Conservation (phyloP, 2,113 vertebrate species). For the Himantopus leucocephalus region DNA sequence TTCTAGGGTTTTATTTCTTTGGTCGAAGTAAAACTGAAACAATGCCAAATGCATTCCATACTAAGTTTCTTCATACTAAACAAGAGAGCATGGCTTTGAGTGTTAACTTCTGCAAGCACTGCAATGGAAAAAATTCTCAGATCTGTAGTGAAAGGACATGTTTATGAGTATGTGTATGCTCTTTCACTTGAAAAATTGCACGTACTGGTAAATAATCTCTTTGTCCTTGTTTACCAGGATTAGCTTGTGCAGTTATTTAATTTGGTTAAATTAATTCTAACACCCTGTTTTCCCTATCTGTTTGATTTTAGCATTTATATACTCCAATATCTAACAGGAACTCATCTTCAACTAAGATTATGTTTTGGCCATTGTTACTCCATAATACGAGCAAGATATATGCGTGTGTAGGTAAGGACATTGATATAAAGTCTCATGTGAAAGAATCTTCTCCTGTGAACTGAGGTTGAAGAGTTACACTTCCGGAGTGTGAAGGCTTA, state of each 20-base stretch:
- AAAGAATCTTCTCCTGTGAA: not conserved
- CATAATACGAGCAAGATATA: not conserved
- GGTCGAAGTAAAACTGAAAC: not conserved
- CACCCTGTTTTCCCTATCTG: not conserved
- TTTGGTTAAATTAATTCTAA: not conserved
- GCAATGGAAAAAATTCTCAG: not conserved
- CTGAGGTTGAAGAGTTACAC: not conserved
- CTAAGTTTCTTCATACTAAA: not conserved
- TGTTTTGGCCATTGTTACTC: not conserved
- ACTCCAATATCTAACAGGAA: not conserved
- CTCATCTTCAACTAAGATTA: not conserved
- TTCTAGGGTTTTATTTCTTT: not conserved
- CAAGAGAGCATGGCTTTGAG: not conserved
- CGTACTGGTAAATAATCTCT: not conserved
- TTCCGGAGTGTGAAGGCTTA: not conserved
- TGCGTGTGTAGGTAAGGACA: not conserved
- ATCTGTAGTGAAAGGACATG: not conserved
- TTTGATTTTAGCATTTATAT: not conserved
- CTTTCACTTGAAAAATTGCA: not conserved
- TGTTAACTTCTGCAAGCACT: not conserved
- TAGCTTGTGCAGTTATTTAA: not conserved
- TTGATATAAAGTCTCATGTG: not conserved
- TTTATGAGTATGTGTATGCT: not conserved
- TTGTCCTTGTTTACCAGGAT: not conserved
- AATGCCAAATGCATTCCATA: not conserved